Conservation (phyloP, 2,113 vertebrate species). For the Aplodontia rufa region DNA sequence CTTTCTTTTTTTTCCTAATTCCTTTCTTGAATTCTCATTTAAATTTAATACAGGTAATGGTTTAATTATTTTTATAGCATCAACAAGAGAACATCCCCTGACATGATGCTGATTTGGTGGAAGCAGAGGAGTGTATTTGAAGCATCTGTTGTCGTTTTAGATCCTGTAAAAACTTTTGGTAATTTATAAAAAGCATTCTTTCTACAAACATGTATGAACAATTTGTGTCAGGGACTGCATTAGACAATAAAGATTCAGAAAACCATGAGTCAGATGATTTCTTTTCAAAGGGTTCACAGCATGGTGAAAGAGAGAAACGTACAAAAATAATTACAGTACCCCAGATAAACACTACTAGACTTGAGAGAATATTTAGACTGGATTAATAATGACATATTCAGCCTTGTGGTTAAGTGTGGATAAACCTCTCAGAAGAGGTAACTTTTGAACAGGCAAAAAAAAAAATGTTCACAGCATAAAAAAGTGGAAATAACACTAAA, state of each 20-base stretch:
- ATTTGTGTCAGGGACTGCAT: background rate
- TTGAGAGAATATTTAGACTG: background rate
- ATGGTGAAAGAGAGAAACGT: background rate
- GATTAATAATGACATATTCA: background rate
- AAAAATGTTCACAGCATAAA: background rate
- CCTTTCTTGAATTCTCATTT: conserved; percentile 14
- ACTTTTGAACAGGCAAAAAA: conserved; percentile 20
- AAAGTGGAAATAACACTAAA: background rate
- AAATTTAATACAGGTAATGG: conserved; percentile 1
- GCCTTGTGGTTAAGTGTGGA: background rate
- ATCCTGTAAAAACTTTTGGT: background rate
- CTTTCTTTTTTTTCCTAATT: background rate
- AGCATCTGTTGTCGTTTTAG: conserved; percentile 17
- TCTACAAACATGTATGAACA: background rate
- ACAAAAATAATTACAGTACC: background rate
- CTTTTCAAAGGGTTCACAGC: background rate
- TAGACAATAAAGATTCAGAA: background rate
- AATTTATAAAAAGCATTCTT: background rate
- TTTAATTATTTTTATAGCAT: conserved; percentile 33
- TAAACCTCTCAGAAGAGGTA: background rate
- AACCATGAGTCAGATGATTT: background rate
- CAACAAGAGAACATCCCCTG: background rate
- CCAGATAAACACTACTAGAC: background rate
- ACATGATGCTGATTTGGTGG: background rate
- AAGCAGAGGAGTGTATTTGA: conserved; percentile 6